Base-by-base conservation (phyloP, 2,888 invertebrate genomes). In the Sphecodes monilicornis region DNA sequence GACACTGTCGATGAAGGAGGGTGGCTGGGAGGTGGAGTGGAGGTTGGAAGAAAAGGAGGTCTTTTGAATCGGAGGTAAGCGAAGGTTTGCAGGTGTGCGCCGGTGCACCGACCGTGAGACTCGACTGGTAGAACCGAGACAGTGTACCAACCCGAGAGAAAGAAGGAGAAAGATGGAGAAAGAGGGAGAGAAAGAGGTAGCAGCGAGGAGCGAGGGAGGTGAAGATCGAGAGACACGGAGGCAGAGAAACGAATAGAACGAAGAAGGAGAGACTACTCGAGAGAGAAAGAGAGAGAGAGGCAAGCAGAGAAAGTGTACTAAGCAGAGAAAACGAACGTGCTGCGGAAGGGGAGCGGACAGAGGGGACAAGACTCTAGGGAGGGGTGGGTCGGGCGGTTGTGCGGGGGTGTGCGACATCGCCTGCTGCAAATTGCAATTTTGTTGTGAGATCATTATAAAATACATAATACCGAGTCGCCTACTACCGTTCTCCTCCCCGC, bases 381-480 rank as follows among this genome's bases (percentile, higher is more conserved):
- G 77, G 75, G 70, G 78, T n/a, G 66, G 54, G 29, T 26, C 57
- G 32, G 32, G 57, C 43, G 71, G 26, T 46, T 60, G 50, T 36
- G 46, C 76, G 80, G 79, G 79, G 79, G 88, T 82, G 87, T 86
- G 90, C 90, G 91, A 93, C 92, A 91, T 91, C 90, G 91, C 91
- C 91, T 89, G 90, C 89, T 92, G 93, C 93, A 93, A 94, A 94
- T 94, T 93, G 92, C 93, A 93, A 94, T 94, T 94, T 94, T 92
- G 93, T 93, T 92, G 92, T 92, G 93, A 92, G 94, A 94, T 94
- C 94, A 93, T 94, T 94, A 94, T 93, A 93, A 94, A 94, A 94
- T 93, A 92, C 93, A 94, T 93, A 94, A 94, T 94, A 92, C 93
- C 90, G 88, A 90, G 87, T 88, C 91, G 89, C 88, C 90, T 88